Evolutionary conservation across 2,797 vertebrate genomes (phyloP), one percentile per base, ranked within the genome.

Genomic region (Aulostomus chinensis): DNA sequence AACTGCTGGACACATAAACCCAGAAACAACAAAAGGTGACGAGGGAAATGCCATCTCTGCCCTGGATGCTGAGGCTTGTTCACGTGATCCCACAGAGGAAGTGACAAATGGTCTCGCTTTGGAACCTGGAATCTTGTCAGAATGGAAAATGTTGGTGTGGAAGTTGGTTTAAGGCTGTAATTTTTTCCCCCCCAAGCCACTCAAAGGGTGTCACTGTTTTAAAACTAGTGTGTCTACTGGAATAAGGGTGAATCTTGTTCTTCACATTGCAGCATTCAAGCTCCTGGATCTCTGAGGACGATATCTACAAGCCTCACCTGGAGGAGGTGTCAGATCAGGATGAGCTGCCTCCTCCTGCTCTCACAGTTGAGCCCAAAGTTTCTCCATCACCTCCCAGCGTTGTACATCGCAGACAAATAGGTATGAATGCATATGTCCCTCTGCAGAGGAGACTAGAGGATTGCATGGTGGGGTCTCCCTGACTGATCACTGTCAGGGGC

Each of bases 211-310:
- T 22, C 7, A 22, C 21, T 22, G 21, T 22, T 22, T 22, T 22
- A n/a, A n/a, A n/a, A n/a, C n/a, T n/a, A n/a, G n/a, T n/a, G n/a
- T n/a, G n/a, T n/a, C n/a, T n/a, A n/a, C n/a, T n/a, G n/a, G n/a
- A n/a, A n/a, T n/a, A n/a, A n/a, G n/a, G n/a, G n/a, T n/a, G n/a
- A 5, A 7, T 5, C 56, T 2, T 54, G 6, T 16, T 3, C 0
- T 46, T 35, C 7, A 1, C 9, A 2, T 9, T 43, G 45, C 68
- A 95, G 94, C 88, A 94, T 67, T 89, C 86, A 29, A 88, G 37
- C 26, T 95, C 90, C 52, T 99, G 97, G 97, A 98, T 98, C 78
- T 96, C 95, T 0, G 96, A 96, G 20, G 97, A 98, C 3, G 96
- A 98, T 70, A 93, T 99, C 81, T 93, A 93, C 80, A 93, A 92